These are phyloP conservation scores for Potamilus streckersoni DNA, from an alignment of 1,140 invertebrate genomes.

Conservation along the genomic window DNA sequence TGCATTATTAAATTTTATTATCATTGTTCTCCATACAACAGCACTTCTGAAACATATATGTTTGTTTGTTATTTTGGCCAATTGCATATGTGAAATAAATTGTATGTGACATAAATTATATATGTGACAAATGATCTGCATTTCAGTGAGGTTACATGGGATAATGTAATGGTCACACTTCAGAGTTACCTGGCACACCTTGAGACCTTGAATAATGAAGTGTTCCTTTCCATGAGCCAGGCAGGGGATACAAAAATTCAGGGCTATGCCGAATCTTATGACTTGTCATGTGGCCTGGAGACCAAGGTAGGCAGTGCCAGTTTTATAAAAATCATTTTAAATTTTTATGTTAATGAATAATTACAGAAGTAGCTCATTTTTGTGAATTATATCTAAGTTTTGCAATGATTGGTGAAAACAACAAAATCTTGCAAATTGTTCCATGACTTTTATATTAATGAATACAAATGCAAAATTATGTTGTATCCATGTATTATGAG, in stretches of 20 bases:
- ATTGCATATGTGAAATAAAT: too few relatives aligned
- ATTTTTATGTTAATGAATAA: not conserved
- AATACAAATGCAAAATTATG: too few relatives aligned
- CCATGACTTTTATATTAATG: too few relatives aligned
- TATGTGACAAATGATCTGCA: not conserved
- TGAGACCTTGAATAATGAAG: conserved; percentile 42
- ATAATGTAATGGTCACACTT: conserved; percentile 35
- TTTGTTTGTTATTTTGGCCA: too few relatives aligned
- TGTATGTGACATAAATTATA: too few relatives aligned
- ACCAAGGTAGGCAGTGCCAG: conserved; percentile 34
- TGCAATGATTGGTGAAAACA: too few relatives aligned
- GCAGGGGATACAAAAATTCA: conserved; percentile 38
- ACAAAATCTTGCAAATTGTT: too few relatives aligned
- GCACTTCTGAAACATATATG: too few relatives aligned
- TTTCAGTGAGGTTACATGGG: conserved; percentile 48
- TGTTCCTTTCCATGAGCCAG: conserved; percentile 36
- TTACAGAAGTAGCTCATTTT: not conserved
- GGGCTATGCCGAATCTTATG: conserved; percentile 47
- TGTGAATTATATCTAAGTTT: too few relatives aligned
- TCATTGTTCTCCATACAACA: too few relatives aligned
- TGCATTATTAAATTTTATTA: too few relatives aligned
- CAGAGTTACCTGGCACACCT: conserved; percentile 49
- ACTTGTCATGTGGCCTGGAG: conserved; percentile 47
- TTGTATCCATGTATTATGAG: too few relatives aligned
- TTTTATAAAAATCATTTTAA: not conserved